phyloP scores from a whole-genome alignment of 2,888 invertebrate species.

The Osedax frankpressi region DNA sequence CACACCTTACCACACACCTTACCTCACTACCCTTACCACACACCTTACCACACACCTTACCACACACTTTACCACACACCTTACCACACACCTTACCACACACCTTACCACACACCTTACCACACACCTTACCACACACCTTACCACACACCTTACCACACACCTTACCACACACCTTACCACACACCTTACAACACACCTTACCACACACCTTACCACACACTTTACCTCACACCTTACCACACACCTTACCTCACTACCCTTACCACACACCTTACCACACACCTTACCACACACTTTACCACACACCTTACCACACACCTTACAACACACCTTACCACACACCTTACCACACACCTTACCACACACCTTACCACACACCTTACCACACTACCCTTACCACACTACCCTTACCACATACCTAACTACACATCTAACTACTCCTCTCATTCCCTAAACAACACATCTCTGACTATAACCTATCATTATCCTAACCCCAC shows the following conservation, averaged over 20 bases:
- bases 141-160: constrained; percentile 47
- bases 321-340: neutral
- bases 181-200: neutral
- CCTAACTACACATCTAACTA: too few relatives aligned
- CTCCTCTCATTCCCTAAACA: neutral
- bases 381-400: neutral
- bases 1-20: too few relatives aligned
- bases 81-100: constrained; percentile 47
- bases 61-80: neutral
- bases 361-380: neutral
- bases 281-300: constrained; percentile 41
- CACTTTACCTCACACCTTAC: neutral
- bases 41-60: neutral
- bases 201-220: too few relatives aligned
- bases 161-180: neutral
- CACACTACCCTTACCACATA: constrained; percentile 52
- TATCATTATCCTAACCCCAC: too few relatives aligned
- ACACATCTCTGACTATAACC: too few relatives aligned
- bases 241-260: neutral
- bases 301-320: neutral
- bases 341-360: constrained; percentile 41
- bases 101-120: neutral
- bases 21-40: too few relatives aligned
- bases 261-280: neutral
- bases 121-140: neutral